A percentile compares a stretch with the other conserved stretches of the same genome.
phyloP scores from a whole-genome alignment of 2,888 invertebrate genomes.

The Epinotia ramella region DNA sequence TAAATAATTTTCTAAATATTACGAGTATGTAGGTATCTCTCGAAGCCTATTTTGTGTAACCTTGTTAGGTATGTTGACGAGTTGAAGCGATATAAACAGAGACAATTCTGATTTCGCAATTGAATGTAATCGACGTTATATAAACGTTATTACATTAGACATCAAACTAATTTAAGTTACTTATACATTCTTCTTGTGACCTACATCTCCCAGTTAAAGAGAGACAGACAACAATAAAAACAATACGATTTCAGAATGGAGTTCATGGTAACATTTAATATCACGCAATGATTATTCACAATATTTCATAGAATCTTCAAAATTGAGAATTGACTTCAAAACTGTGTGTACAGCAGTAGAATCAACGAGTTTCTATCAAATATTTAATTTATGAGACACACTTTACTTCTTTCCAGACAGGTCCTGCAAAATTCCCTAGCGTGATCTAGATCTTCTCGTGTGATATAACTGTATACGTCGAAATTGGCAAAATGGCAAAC shows the following conservation, averaged over 20 bases:
- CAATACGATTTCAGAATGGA: background rate
- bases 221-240: background rate
- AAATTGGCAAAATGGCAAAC: no score
- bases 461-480: no score
- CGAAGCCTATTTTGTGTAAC: background rate
- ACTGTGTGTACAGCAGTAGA: no score
- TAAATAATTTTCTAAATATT: slow-evolving; percentile 11
- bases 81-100: background rate
- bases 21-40: background rate
- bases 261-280: background rate
- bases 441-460: no score
- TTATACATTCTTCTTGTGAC: background rate
- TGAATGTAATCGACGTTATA: background rate
- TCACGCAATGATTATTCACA: background rate
- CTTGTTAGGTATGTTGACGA: background rate
- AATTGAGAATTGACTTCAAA: background rate
- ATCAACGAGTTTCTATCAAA: no score
- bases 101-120: background rate
- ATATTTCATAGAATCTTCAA: background rate
- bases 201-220: background rate
- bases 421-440: no score
- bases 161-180: no score
- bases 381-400: no score
- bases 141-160: no score
- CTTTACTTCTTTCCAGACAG: no score